phyloP scores from a whole-genome alignment of 2,888 invertebrate species.

The Rambutsinella grinnellia region DNA sequence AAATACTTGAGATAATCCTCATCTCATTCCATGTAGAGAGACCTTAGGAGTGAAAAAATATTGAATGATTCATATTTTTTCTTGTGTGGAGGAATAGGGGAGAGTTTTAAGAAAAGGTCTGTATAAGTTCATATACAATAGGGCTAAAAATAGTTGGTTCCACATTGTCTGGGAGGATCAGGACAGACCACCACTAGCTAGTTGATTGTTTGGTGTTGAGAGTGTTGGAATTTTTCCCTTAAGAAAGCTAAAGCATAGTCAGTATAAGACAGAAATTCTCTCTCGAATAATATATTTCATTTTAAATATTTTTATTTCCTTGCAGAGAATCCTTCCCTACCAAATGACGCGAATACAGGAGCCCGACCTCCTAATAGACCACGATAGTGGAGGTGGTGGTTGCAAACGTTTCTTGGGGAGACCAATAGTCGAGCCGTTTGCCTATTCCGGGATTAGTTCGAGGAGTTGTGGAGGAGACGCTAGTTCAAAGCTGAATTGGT shows the following conservation, averaged over 20 bases:
- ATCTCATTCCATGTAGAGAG: conserved; percentile 30
- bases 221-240: background rate
- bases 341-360: conserved; percentile 57
- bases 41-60: too few relatives aligned
- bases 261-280: conserved; percentile 28
- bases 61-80: too few relatives aligned
- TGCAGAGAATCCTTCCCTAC: conserved; percentile 34
- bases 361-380: conserved; percentile 53
- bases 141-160: conserved; percentile 53
- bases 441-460: conserved; percentile 37
- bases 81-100: conserved; percentile 5
- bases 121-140: conserved; percentile 41
- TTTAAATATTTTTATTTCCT: conserved; percentile 1
- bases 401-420: conserved; percentile 38
- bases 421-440: conserved; percentile 33
- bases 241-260: conserved; percentile 32
- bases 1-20: conserved; percentile 17
- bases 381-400: conserved; percentile 46
- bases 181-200: conserved; percentile 1
- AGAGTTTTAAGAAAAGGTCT: too few relatives aligned
- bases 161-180: conserved; percentile 50
- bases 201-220: background rate
- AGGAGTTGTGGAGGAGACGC: background rate
- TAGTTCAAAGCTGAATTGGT: conserved; percentile 22
- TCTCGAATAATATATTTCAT: background rate